Evolutionary conservation across 2,797 vertebrate species (phyloP).

Genomic region (Oreortyx pictus): DNA sequence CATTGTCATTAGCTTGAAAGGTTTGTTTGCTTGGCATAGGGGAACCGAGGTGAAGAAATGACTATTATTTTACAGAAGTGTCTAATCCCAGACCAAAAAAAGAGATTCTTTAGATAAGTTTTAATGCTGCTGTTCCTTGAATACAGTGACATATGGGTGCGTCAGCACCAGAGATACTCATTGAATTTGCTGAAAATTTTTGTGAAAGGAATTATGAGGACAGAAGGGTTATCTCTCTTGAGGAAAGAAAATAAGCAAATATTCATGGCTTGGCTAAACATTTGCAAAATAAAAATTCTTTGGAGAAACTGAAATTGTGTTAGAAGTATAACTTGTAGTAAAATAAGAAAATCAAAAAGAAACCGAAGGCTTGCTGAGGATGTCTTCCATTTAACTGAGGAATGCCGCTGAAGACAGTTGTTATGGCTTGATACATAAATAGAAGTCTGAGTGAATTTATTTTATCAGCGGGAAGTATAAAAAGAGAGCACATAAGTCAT

Average conservation of each 20-base stretch:
- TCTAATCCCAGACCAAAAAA: background rate
- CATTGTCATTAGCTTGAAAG: background rate
- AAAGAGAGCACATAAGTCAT: background rate
- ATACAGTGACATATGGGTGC: background rate
- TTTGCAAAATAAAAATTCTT: background rate
- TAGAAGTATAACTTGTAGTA: background rate
- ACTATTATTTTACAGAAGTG: background rate
- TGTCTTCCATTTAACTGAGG: background rate
- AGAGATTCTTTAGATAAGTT: background rate
- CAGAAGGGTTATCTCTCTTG: background rate
- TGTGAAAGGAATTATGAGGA: background rate
- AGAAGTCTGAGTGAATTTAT: background rate
- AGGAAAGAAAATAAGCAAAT: background rate
- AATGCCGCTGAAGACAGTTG: background rate
- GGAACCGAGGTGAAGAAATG: background rate
- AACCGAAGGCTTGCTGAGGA: background rate
- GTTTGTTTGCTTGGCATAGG: background rate
- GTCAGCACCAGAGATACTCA: background rate
- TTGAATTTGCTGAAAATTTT: background rate
- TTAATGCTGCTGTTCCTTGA: background rate
- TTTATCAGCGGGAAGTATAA: background rate
- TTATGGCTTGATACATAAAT: background rate
- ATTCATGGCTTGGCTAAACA: background rate
- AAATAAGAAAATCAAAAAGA: background rate
- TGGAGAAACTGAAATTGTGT: background rate